Evolutionary conservation across 1,140 invertebrate genomes (phyloP).

Genomic region (Papilio helenus): DNA sequence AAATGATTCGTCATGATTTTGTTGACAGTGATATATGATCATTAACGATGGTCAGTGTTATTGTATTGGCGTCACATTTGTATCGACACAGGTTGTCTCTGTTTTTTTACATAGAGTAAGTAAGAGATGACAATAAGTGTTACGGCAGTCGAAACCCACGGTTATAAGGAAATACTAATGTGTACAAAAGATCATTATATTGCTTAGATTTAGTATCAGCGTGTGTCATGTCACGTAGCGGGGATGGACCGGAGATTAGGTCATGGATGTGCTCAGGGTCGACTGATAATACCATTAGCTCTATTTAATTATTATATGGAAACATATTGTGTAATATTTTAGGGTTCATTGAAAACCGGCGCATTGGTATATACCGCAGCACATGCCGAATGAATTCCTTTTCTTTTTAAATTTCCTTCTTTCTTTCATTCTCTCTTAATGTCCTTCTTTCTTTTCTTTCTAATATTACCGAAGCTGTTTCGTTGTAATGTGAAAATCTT

Average conservation of each 20-base stretch:
- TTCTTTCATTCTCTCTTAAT: too few species aligned
- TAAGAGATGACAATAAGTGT: background rate
- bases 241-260: constrained; percentile 36
- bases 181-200: background rate
- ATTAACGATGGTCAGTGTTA: background rate
- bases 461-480: too few species aligned
- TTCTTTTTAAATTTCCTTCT: too few species aligned
- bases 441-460: too few species aligned
- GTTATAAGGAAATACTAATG: background rate
- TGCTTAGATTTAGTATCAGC: background rate
- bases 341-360: too few species aligned
- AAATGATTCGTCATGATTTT: background rate
- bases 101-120: background rate
- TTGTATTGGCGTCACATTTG: background rate
- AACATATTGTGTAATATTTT: background rate
- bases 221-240: constrained; percentile 40
- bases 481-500: too few species aligned
- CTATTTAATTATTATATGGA: background rate
- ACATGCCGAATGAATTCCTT: too few species aligned
- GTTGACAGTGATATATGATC: constrained; percentile 1
- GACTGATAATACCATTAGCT: constrained; percentile 41
- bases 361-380: too few species aligned
- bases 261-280: constrained; percentile 36
- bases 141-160: background rate
- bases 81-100: background rate